These are phyloP conservation scores for Pachyuromys duprasi DNA, from an alignment of 2,797 vertebrate species.

Conservation along the genomic window DNA sequence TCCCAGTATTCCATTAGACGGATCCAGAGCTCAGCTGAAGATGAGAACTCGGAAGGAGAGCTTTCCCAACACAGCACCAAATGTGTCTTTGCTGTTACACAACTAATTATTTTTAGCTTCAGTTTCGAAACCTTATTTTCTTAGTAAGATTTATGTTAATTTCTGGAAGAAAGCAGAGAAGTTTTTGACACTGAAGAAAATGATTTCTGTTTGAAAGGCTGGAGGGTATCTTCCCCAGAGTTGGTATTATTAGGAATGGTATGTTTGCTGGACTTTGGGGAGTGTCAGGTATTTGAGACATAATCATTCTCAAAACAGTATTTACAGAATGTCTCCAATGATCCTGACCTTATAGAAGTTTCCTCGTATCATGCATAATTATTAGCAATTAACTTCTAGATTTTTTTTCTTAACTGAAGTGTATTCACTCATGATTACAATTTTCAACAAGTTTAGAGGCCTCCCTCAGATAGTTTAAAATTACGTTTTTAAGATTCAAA, in stretches of 20 bases:
- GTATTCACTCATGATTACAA: neutral
- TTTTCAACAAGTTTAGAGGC: neutral
- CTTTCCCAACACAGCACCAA: neutral
- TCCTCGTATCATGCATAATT: neutral
- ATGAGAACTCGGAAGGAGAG: neutral
- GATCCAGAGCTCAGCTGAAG: neutral
- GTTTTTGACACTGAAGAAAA: neutral
- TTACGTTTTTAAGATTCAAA: neutral
- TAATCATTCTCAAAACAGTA: neutral
- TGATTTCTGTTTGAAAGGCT: neutral
- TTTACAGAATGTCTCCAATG: neutral
- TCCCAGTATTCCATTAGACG: too few relatives aligned
- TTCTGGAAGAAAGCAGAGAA: neutral
- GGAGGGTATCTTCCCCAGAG: neutral
- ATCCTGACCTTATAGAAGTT: neutral
- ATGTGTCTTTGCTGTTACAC: neutral
- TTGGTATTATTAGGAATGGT: too few relatives aligned
- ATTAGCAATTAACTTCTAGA: slow-evolving; percentile 22
- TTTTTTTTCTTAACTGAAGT: neutral
- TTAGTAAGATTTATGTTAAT: neutral
- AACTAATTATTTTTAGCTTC: neutral
- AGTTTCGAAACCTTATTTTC: neutral
- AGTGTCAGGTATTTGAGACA: too few relatives aligned
- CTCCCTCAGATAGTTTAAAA: neutral
- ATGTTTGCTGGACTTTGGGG: neutral